Evolutionary conservation across 37 sponge, comb jelly and placozoan species (phyloP).

Genomic region (Aphrocallistes beatrix): DNA sequence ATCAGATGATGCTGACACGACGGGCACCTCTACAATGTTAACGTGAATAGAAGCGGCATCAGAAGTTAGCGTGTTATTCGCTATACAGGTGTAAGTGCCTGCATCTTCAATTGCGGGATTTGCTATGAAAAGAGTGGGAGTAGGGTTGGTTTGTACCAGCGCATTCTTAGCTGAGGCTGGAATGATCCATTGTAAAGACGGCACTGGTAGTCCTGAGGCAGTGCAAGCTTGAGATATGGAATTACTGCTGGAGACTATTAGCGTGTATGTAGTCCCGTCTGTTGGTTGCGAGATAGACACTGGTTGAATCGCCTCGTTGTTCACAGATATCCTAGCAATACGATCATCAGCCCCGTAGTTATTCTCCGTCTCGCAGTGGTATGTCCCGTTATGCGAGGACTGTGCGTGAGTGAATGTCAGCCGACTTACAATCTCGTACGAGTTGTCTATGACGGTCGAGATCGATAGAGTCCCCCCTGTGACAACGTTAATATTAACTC

Average conservation of each 20-base stretch:
- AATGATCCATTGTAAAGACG: background rate
- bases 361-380: constrained; percentile 19
- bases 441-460: background rate
- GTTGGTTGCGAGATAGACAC: background rate
- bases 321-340: background rate
- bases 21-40: background rate
- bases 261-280: background rate
- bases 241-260: background rate
- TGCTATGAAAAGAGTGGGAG: background rate
- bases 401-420: background rate
- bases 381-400: background rate
- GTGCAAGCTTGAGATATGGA: background rate
- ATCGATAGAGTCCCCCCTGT: background rate
- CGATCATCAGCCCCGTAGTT: background rate
- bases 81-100: background rate
- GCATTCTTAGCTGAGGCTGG: background rate
- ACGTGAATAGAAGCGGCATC: background rate
- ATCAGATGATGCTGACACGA: background rate
- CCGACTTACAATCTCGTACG: background rate
- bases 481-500: background rate
- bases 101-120: background rate
- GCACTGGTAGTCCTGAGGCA: background rate
- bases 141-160: background rate
- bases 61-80: background rate
- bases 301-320: background rate